Evolutionary conservation across 2,888 invertebrate genomes (phyloP), one percentile per base, ranked within the genome.

Genomic region (Eilema griseolum): DNA sequence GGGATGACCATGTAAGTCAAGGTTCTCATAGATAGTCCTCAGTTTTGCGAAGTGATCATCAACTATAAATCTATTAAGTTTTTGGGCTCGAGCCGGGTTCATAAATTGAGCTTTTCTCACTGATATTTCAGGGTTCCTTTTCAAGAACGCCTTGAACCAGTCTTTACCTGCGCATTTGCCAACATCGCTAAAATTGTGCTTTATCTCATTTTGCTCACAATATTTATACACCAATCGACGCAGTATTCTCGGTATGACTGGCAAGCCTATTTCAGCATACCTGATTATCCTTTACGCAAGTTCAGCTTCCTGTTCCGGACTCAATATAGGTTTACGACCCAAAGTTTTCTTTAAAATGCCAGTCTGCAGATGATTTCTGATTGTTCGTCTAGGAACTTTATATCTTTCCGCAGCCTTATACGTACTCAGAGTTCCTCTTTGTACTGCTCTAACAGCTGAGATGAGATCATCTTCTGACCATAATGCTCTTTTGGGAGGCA

Each of bases 351-450:
- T 71, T 41, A 76, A 72, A 46, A 33, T 73, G 14, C 63, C 68
- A 33, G 62, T 70, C 67, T 75, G 61, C 71, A 80, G 69, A 70
- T 83, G 80, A 62, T 82, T 79, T 72, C 81, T 70, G 16, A 84
- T 70, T 52, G 80, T 85, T 75, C 82, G 71, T 72, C 84, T 81
- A 57, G 82, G 83, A 64, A 83, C 61, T 12, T 80, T 81, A 72
- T 78, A 81, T 46, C 72, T 74, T 20, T 71, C 75, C 46, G 81
- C n/a, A n/a, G n/a, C n/a, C n/a, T n/a, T n/a, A n/a, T n/a, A n/a
- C n/a, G n/a, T n/a, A n/a, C n/a, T n/a, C n/a, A n/a, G n/a, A n/a
- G n/a, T n/a, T n/a, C n/a, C n/a, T n/a, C n/a, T n/a, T n/a, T 80
- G 69, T 73, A 83, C 71, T 70, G 79, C 79, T 67, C 67, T 14